Evolutionary conservation across 2,888 invertebrate species (phyloP), one percentile per base, ranked within the genome.

Genomic region (Drosophila emarginata): DNA sequence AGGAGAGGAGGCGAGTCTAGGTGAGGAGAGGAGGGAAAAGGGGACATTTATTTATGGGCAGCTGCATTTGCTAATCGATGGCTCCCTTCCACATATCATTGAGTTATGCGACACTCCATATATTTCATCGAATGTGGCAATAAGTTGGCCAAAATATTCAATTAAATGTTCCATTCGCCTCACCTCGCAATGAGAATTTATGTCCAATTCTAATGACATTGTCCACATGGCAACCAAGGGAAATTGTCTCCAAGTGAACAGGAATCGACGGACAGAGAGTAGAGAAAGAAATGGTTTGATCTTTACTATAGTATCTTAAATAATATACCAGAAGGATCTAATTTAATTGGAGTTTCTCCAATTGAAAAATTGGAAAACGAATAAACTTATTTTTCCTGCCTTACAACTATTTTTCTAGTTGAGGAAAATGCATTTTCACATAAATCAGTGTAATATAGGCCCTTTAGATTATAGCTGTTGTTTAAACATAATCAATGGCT

Each of bases 101-200:
- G 36, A 76, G 71, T 68, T 73, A 82, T 80, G 80, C 81, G 76
- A 79, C 76, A 72, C 67, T 77, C 75, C 52, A 79, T 80, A 67
- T 69, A 85, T 82, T 77, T 77, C 26, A 71, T 74, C 69, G 69
- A 60, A 69, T 72, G 74, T 73, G 59, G 80, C 79, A 81, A 80
- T 81, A 81, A 79, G 71, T 85, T 82, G 72, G 52, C 72, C 76
- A 64, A 79, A 85, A 81, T 79, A 85, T 83, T 82, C 86, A 82
- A 82, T 82, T 82, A 86, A 80, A 83, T 80, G 77, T 77, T 72
- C 67, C 52, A 59, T 63, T 50, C 66, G 59, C 11, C 45, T 45
- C 45, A 45, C 18, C 21, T 45, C 1, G 51, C 53, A 39, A 26
- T 64, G 76, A 61, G 69, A 82, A 85, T 85, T 82, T 85, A 85